A percentile compares a stretch with the other conserved stretches of the same genome.
Conservation (phyloP, 2,888 invertebrate genomes). For the Hemithea aestivaria region DNA sequence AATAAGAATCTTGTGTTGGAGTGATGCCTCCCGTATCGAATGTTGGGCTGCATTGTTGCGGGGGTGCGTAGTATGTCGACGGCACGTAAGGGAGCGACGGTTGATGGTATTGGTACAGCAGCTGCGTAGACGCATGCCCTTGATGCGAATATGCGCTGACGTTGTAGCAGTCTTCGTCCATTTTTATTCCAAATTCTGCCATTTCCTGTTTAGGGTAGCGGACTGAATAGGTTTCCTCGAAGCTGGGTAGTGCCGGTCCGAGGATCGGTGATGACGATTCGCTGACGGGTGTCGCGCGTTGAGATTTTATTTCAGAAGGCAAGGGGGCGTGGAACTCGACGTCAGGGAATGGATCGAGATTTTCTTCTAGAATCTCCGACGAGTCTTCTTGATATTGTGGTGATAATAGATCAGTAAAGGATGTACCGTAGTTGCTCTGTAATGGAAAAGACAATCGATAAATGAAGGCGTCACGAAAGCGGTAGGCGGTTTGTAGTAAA, state of each 20-base stretch:
- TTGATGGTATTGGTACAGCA: conserved; percentile 80
- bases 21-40: conserved; percentile 69
- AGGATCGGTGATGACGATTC: conserved; percentile 66
- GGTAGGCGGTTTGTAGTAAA: conserved; percentile 59
- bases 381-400: conserved; percentile 86
- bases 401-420: conserved; percentile 87
- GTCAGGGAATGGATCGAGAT: conserved; percentile 86
- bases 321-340: conserved; percentile 77
- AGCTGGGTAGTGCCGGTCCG: conserved; percentile 87
- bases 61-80: conserved; percentile 79
- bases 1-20: conserved; percentile 82
- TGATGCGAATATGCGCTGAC: conserved; percentile 79
- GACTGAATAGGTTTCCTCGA: conserved; percentile 92
- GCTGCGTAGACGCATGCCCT: conserved; percentile 77
- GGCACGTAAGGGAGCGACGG: conserved; percentile 77
- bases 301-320: conserved; percentile 64
- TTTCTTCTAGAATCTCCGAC: conserved; percentile 84
- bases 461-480: conserved; percentile 56
- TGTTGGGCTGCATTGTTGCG: conserved; percentile 78
- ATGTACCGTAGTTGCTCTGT: conserved; percentile 88
- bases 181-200: conserved; percentile 85
- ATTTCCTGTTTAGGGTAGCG: conserved; percentile 84
- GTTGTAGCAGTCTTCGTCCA: conserved; percentile 92
- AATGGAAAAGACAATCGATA: conserved; percentile 70
- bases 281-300: conserved; percentile 63